Conservation (phyloP, 2,888 invertebrate species). For the Andrena fulva region DNA sequence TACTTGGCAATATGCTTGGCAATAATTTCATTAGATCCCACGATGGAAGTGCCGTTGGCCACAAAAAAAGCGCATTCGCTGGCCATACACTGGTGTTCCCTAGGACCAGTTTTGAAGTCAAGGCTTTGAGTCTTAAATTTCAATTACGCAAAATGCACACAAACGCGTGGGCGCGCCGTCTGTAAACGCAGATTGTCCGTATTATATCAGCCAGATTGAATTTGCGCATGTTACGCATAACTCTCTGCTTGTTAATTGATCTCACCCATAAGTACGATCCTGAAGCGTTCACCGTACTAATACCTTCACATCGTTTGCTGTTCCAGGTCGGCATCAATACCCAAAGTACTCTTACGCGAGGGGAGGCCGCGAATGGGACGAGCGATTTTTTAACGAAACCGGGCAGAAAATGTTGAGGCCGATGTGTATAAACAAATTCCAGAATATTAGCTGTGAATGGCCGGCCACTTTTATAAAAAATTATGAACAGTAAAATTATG, state of each 20-base stretch:
- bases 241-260: slow-evolving; percentile 18
- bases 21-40: slow-evolving; percentile 3
- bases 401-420: too few relatives aligned
- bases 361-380: too few relatives aligned
- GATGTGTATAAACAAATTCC: too few relatives aligned
- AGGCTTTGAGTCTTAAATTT: slow-evolving; percentile 41
- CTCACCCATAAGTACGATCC: neutral
- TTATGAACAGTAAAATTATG: too few relatives aligned
- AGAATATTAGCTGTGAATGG: too few relatives aligned
- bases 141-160: slow-evolving; percentile 38
- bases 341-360: too few relatives aligned
- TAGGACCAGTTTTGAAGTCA: slow-evolving; percentile 42
- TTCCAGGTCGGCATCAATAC: too few relatives aligned
- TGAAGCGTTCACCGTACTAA: neutral
- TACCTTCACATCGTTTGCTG: too few relatives aligned
- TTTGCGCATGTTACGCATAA: neutral
- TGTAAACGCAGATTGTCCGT: neutral
- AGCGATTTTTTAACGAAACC: too few relatives aligned
- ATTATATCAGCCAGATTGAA: slow-evolving; percentile 26
- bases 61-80: slow-evolving; percentile 26
- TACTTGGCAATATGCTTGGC: neutral
- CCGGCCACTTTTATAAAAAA: too few relatives aligned
- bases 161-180: neutral
- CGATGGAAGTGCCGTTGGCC: neutral
- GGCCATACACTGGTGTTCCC: neutral